Evolutionary conservation across 23 tunicate genomes (phyloP), one percentile per base, ranked within the genome.

Genomic region (Styela clava): DNA sequence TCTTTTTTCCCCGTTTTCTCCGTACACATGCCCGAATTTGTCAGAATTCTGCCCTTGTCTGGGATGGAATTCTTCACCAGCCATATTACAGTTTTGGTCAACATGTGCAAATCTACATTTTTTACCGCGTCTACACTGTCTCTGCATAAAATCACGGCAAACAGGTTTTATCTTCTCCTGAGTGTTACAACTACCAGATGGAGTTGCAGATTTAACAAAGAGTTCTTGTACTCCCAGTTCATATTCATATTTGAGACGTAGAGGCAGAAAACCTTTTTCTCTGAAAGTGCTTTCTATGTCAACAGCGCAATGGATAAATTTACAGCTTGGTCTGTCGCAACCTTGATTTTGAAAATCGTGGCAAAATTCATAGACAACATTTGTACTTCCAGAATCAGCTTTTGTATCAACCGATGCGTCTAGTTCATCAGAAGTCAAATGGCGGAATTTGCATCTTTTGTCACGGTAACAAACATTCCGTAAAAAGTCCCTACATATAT

Each of bases 291-390:
- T 84, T 68, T 96, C 99, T 44, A 83, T 88, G 69, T 96, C 97
- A 69, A 71, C 74, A 12, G 94, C 36, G 78, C 98, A 85, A 44
- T 93, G 98, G 74, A 93, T 93, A 61, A 93, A 96, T 87, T 93
- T 84, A 89, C 99, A 96, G 69, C 85, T 96, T 31, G 84, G 73
- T 33, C 99, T 61, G 72, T 96, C 98, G 71, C 99, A 96, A 35
- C 91, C 86, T 65, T 81, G 83, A 69, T 96, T 96, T 82, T 96
- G 99, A 71, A 87, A 93, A 63, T 96, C 99, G 79, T 96, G 99
- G 52, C 99, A 96, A 81, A 96, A 96, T 78, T 91, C 99, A 82
- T 96, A 96, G 21, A 82, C 73, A 34, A 77, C 69, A 67, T 83
- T 84, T 34, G 20, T 74, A 24, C 82, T 56, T 16, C 86, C 74